Evolutionary conservation across 2,888 invertebrate genomes (phyloP).

Genomic region (Hirudinaria manillensis): DNA sequence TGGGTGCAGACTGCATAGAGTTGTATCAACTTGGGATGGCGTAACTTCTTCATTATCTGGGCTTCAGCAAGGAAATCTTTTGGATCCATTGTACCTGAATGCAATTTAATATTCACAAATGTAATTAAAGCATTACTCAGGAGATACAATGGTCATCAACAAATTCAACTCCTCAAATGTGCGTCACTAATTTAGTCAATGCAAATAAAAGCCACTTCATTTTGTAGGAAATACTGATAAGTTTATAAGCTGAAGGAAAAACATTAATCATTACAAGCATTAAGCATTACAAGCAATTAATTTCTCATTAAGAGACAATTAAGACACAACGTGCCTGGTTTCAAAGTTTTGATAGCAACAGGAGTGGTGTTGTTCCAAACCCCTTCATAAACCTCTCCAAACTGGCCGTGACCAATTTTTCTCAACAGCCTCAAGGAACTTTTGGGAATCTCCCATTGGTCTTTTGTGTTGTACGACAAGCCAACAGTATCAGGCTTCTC

Average conservation of each 20-base stretch:
- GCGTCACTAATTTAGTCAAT: neutral
- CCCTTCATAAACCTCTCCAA: slow-evolving; percentile 99
- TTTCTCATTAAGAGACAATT: neutral
- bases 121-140: neutral
- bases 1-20: slow-evolving; percentile 97
- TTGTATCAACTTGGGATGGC: slow-evolving; percentile 92
- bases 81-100: slow-evolving; percentile 74
- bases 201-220: no score
- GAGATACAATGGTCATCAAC: neutral
- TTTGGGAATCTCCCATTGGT: slow-evolving; percentile 98
- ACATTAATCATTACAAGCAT: no score
- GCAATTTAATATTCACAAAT: slow-evolving; percentile 6
- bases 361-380: slow-evolving; percentile 98
- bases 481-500: slow-evolving; percentile 98
- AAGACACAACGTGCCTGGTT: slow-evolving; percentile 64
- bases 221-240: no score
- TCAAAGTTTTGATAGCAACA: slow-evolving; percentile 95
- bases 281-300: neutral
- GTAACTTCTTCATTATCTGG: slow-evolving; percentile 97
- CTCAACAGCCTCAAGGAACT: slow-evolving; percentile 88
- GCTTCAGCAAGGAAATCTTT: slow-evolving; percentile 99
- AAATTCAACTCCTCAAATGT: neutral
- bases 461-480: slow-evolving; percentile 90
- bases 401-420: slow-evolving; percentile 96
- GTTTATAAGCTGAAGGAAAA: no score